Percentiles rank a stretch among this genome's conserved stretches.
phyloP scores from a whole-genome alignment of 2,113 vertebrate genomes.

The Apaloderma vittatum region DNA sequence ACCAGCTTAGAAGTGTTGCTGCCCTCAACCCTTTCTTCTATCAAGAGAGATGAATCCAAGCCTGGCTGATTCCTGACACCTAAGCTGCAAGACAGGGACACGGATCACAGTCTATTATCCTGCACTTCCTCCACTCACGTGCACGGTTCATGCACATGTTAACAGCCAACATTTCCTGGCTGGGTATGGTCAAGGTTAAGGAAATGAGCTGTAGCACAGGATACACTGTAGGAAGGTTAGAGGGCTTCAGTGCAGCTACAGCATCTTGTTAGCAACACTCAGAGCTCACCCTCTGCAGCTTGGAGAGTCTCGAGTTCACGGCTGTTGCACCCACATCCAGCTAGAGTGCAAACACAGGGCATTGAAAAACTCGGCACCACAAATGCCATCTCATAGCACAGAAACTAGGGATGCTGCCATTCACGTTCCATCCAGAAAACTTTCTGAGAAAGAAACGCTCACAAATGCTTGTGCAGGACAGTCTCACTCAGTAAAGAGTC shows the following conservation, averaged over 20 bases:
- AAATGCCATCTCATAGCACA: not conserved
- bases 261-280: constrained; percentile 66
- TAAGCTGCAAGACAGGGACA: not conserved
- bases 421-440: not conserved
- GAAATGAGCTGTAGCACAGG: constrained; percentile 32
- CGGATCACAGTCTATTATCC: not conserved
- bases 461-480: not conserved
- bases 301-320: constrained; percentile 68
- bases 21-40: not conserved
- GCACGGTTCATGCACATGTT: constrained; percentile 44
- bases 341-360: constrained; percentile 65
- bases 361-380: constrained; percentile 52
- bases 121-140: not conserved
- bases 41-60: not conserved
- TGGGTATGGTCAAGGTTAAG: constrained; percentile 3
- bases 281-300: constrained; percentile 72
- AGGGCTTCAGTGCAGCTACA: constrained; percentile 53
- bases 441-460: constrained; percentile 1
- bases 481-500: not conserved
- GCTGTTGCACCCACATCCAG: constrained; percentile 70
- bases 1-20: not conserved
- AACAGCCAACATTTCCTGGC: not conserved
- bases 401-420: not conserved
- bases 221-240: constrained; percentile 44
- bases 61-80: not conserved